Evolutionary conservation across 2,113 vertebrate genomes (phyloP), one percentile per base, ranked within the genome.

Genomic region (Oxygymnocypris stewartii): DNA sequence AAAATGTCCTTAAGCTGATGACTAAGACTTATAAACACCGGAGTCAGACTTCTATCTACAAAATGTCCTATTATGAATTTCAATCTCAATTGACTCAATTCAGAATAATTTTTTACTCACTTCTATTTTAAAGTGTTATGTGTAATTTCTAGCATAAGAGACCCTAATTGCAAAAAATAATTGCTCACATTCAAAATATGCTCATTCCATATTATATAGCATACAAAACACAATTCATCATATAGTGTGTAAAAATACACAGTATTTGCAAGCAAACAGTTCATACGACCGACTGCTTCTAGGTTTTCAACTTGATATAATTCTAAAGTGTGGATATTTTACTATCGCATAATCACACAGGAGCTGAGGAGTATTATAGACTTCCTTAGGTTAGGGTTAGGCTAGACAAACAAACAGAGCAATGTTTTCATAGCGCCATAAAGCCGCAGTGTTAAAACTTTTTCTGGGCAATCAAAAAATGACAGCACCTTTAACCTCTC

Each of bases 401-500:
- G 40, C 42, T 47, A 12, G 40, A 40, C 35, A 73, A 73, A 40
- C 69, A 73, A 23, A 40, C 69, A 11, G 16, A 75, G 40, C 40
- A 75, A 44, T 44, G 73, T 25, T 75, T 75, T 25, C 40, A 14
- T 75, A 71, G 35, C 16, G 18, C 35, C 67, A 40, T 35, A 71
- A 20, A 40, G 67, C 8, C 18, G 40, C 71, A 25, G 40, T 44
- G 18, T 40, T 73, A 23, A n/a, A n/a, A 42, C 37, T 75, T 44
- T 23, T 75, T 75, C 20, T 44, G 73, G 20, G 73, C 44, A 75
- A 47, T 75, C 40, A 75, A 44, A 14, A 74, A 75, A 73, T 10
- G 5, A 40, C 35, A 73, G 69, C 73, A n/a, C 81, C 59, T 54
- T 86, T 84, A 77, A 86, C 89, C 89, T 63, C 49, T 82, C 14